These are phyloP conservation scores for Drosophila neotestacea DNA, from an alignment of 2,888 invertebrate species.

Conservation along the genomic window DNA sequence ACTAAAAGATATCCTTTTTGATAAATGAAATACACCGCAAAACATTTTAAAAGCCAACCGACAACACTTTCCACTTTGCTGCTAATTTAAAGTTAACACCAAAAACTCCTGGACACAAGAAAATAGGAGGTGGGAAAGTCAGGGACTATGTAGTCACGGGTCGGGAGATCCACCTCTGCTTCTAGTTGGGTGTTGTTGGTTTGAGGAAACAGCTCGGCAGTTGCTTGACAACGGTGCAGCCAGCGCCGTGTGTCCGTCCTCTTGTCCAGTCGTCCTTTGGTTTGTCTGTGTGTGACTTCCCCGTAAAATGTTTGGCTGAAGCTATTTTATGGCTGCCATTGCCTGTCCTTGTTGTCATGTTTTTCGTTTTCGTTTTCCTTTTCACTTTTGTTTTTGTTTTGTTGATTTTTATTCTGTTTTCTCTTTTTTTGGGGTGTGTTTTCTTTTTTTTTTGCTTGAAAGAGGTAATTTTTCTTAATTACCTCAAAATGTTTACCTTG, in stretches of 20 bases:
- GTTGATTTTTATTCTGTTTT: constrained; percentile 26
- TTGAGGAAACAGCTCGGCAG: constrained; percentile 1
- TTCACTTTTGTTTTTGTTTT: constrained; percentile 30
- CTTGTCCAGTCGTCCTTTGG: constrained; percentile 27
- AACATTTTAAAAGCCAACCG: constrained; percentile 80
- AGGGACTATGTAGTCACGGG: constrained; percentile 4
- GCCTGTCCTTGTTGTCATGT: constrained; percentile 46
- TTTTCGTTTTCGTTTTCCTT: constrained; percentile 27
- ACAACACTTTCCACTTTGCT: constrained; percentile 81
- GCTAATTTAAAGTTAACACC: constrained; percentile 80
- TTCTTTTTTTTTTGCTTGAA: constrained; percentile 27
- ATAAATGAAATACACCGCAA: constrained; percentile 79
- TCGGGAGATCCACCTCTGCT: background rate
- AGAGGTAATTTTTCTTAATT: constrained; percentile 81
- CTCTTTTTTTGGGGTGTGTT: background rate
- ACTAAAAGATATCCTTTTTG: constrained; percentile 70
- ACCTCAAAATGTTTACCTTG: constrained; percentile 80
- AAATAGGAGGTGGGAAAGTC: constrained; percentile 25
- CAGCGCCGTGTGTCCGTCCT: constrained; percentile 17
- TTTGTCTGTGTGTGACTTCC: constrained; percentile 32
- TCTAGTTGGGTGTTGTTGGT: background rate
- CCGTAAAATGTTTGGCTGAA: constrained; percentile 25
- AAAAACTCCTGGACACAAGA: constrained; percentile 69
- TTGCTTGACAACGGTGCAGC: constrained; percentile 36
- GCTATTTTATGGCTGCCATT: constrained; percentile 63